Percentiles rank a stretch among this genome's conserved stretches.
Evolutionary conservation across 2,888 invertebrate genomes (phyloP).

Genomic region (Norana najaformis): DNA sequence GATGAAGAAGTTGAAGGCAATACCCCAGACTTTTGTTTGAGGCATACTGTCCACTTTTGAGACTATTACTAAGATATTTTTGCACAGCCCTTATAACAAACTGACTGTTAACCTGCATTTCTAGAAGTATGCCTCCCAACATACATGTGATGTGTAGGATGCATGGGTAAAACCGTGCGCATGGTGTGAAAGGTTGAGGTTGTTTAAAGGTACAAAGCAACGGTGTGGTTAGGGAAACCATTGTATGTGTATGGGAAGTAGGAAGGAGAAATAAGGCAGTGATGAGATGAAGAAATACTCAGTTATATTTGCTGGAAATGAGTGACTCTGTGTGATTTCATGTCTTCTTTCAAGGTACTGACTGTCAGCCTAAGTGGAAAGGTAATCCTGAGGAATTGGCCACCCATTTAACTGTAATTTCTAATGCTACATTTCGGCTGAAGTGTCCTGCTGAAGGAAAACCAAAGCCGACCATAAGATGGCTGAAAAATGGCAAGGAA

Average conservation of each 20-base stretch:
- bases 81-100: not conserved
- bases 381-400: not conserved
- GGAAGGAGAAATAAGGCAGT: not conserved
- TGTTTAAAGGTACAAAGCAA: not conserved
- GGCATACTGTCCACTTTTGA: too few species aligned
- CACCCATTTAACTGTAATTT: not conserved
- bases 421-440: not conserved
- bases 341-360: not conserved
- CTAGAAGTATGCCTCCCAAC: too few species aligned
- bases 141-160: not conserved
- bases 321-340: not conserved
- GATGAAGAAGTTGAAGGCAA: too few species aligned
- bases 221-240: not conserved
- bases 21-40: too few species aligned
- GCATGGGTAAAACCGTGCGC: not conserved
- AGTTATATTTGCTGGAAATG: not conserved
- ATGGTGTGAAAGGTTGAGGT: not conserved
- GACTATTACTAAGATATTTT: too few species aligned
- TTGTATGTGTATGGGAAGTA: not conserved
- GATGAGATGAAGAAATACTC: not conserved
- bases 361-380: not conserved
- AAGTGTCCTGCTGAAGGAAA: constrained; percentile 19
- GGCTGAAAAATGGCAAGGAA: not conserved
- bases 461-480: constrained; percentile 14
- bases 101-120: not conserved